These are phyloP conservation scores for Epizoanthus scotinus DNA, from an alignment of 92 coral and sea anemone species.

Conservation along the genomic window DNA sequence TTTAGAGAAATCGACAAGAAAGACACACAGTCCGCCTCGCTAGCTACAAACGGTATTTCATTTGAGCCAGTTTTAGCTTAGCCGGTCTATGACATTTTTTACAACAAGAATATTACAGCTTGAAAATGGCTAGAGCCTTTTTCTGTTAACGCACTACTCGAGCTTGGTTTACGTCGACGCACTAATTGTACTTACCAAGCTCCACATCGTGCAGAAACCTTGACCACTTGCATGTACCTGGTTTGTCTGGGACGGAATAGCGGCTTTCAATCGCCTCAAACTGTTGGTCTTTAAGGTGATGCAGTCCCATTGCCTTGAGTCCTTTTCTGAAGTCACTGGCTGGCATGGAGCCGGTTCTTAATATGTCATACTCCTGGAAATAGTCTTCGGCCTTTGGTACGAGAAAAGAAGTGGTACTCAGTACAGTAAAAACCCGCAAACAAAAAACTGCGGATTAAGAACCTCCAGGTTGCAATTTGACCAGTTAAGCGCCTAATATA, in stretches of 20 bases:
- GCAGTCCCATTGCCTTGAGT: slow-evolving; percentile 19
- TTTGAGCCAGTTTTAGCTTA: too few species aligned
- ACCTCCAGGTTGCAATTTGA: too few species aligned
- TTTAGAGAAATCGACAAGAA: too few species aligned
- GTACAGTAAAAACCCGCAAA: too few species aligned
- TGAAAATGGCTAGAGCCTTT: too few species aligned
- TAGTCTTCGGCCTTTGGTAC: slow-evolving; percentile 26
- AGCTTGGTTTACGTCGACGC: background rate
- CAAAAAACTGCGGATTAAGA: too few species aligned
- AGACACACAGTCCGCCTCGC: too few species aligned
- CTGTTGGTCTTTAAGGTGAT: background rate
- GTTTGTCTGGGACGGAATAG: slow-evolving; percentile 5
- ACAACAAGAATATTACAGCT: too few species aligned
- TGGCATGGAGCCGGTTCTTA: slow-evolving; percentile 12
- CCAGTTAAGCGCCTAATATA: too few species aligned
- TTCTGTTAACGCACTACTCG: too few species aligned
- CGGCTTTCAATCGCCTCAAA: slow-evolving; percentile 18
- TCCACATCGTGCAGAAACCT: slow-evolving; percentile 32
- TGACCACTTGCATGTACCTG: slow-evolving; percentile 2
- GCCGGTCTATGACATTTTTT: too few species aligned
- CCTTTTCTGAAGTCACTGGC: slow-evolving; percentile 18
- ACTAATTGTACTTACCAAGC: slow-evolving; percentile 9
- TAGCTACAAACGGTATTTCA: too few species aligned
- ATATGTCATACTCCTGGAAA: slow-evolving; percentile 11
- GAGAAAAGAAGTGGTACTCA: background rate